Conservation (phyloP, 2,113 vertebrate genomes). For the Cranoglanis bouderius region DNA sequence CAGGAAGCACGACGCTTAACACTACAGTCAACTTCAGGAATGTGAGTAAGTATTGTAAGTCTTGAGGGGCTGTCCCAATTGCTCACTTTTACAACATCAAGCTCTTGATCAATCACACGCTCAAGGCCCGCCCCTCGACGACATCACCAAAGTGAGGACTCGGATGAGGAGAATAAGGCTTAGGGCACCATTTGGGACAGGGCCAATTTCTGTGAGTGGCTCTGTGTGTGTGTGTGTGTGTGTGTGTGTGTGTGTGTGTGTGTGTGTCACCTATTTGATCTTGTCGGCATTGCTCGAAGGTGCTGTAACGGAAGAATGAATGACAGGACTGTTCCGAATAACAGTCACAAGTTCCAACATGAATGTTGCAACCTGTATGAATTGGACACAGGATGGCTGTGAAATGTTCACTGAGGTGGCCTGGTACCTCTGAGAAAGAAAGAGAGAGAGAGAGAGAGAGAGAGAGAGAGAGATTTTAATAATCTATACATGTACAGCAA, state of each 20-base stretch:
- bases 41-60: too few relatives aligned
- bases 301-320: neutral
- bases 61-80: too few relatives aligned
- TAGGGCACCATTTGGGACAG: too few relatives aligned
- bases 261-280: neutral
- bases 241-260: neutral
- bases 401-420: neutral
- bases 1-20: too few relatives aligned
- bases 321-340: constrained; percentile 12
- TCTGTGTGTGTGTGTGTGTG: neutral
- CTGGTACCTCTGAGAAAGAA: constrained; percentile 23
- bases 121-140: too few relatives aligned
- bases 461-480: neutral
- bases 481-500: neutral
- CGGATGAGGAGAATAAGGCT: neutral
- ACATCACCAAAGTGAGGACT: too few relatives aligned
- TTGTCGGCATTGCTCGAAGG: neutral
- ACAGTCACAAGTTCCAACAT: constrained; percentile 15
- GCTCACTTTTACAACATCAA: neutral
- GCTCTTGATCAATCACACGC: too few relatives aligned
- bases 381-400: constrained; percentile 5
- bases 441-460: neutral
- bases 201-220: too few relatives aligned
- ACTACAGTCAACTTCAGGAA: too few relatives aligned
- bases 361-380: constrained; percentile 23